Evolutionary conservation across 2,797 vertebrate genomes (phyloP).

Genomic region (Propithecus perrieri): DNA sequence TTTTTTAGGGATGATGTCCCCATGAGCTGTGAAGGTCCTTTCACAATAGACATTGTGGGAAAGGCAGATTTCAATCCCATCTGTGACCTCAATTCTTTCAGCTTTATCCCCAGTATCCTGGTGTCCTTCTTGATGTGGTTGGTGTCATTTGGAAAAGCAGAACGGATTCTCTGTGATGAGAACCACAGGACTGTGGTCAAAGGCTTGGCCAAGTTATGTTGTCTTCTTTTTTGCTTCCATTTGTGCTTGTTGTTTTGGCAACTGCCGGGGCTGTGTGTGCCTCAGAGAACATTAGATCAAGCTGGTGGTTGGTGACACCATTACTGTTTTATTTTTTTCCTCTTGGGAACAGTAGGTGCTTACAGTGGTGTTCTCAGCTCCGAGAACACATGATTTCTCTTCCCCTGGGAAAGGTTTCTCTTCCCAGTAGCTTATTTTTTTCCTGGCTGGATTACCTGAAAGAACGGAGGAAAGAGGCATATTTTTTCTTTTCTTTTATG

Average conservation of each 20-base stretch:
- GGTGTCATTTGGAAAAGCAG: constrained; percentile 35
- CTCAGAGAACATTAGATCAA: constrained; percentile 46
- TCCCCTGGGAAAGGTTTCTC: constrained; percentile 48
- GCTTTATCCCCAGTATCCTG: constrained; percentile 9
- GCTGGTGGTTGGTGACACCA: constrained; percentile 46
- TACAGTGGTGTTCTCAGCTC: not conserved
- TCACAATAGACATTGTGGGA: constrained; percentile 64
- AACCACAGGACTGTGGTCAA: constrained; percentile 36
- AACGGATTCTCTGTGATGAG: constrained; percentile 39
- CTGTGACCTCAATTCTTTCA: constrained; percentile 63
- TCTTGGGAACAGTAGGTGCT: constrained; percentile 53
- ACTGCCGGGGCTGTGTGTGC: not conserved
- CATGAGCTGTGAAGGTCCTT: not conserved
- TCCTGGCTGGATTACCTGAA: constrained; percentile 25
- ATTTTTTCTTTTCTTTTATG: not conserved
- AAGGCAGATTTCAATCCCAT: constrained; percentile 44
- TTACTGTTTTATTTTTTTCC: constrained; percentile 42
- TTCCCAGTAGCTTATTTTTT: not conserved
- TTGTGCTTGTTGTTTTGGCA: constrained; percentile 45
- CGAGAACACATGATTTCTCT: constrained; percentile 50
- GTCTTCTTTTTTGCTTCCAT: not conserved
- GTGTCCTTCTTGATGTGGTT: not conserved
- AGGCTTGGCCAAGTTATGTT: not conserved
- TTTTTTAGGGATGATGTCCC: constrained; percentile 44
- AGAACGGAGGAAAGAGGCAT: not conserved